Base-by-base conservation (phyloP, 2,888 invertebrate genomes). In the Hemicrepidius hirtus region DNA sequence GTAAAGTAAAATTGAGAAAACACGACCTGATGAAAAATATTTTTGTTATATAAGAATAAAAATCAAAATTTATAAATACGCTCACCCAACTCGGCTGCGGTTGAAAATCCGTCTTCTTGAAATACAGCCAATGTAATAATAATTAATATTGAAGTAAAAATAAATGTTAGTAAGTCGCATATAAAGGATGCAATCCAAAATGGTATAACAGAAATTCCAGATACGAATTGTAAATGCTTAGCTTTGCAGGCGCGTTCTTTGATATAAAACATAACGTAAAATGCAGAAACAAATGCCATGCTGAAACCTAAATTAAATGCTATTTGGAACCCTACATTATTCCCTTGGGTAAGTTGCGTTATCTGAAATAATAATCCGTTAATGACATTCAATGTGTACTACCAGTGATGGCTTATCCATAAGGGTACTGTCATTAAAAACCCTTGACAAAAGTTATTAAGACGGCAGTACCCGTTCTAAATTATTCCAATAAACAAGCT, bases 301-400 rank as follows among this genome's bases (percentile, higher is more conserved):
- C 93, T 92, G 84, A 92, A 94, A 10, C 92, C 92, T 57, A 95
- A 87, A 77, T 92, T 93, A 70, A 92, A 90, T 0, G 91, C 91
- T 63, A 91, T 85, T 82, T 89, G 91, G 86, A 90, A 90, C 41
- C 85, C 90, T 82, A 89, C 79, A 77, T 81, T 86, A 68, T 85
- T 84, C 4, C 84, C 85, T 49, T 77, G 79, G 16, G 77, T 59
- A 10, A 86, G 65, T 77, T 83, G 73, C 84, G 85, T 73, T 68
- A 82, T 75, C 20, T 40, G 66, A 44, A 62, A 66, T 28, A n/a
- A 24, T n/a, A n/a, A n/a, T n/a, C n/a, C n/a, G n/a, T n/a, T n/a
- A n/a, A n/a, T n/a, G n/a, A n/a, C n/a, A n/a, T n/a, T n/a, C n/a
- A n/a, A n/a, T n/a, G n/a, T n/a, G n/a, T n/a, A n/a, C n/a, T n/a